These are phyloP conservation scores for Hylaea fasciaria DNA, from an alignment of 2,888 invertebrate species.

Conservation along the genomic window DNA sequence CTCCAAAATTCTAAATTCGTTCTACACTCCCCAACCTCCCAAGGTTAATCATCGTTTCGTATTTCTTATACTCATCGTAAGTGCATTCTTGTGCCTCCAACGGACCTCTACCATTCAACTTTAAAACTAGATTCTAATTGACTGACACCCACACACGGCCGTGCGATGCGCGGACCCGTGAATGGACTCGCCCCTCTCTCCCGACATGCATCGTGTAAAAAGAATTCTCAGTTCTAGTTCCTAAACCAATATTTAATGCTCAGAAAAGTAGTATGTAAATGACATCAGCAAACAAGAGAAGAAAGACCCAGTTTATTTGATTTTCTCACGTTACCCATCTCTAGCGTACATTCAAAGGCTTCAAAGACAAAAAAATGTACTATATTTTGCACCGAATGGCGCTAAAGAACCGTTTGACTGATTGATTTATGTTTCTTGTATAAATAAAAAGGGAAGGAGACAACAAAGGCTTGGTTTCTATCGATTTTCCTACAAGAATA, in stretches of 20 bases:
- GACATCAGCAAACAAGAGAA: slow-evolving; percentile 49
- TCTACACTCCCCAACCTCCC: slow-evolving; percentile 10
- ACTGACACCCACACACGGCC: slow-evolving; percentile 33
- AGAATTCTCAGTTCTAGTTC: slow-evolving; percentile 41
- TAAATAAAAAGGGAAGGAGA: slow-evolving; percentile 27
- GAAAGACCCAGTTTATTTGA: slow-evolving; percentile 50
- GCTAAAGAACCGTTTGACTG: slow-evolving; percentile 33
- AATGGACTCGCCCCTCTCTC: slow-evolving; percentile 33
- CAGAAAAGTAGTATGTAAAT: slow-evolving; percentile 45
- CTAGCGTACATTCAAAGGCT: slow-evolving; percentile 28
- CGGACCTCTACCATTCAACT: slow-evolving; percentile 34
- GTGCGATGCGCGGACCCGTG: slow-evolving; percentile 11
- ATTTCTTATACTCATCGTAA: slow-evolving; percentile 29
- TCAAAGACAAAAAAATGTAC: slow-evolving; percentile 33
- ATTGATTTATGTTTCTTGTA: slow-evolving; percentile 34
- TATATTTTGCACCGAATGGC: slow-evolving; percentile 32
- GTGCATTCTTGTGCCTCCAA: slow-evolving; percentile 34
- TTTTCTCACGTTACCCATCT: slow-evolving; percentile 51
- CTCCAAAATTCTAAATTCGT: slow-evolving; percentile 21
- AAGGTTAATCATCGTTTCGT: slow-evolving; percentile 23
- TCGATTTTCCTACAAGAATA: slow-evolving; percentile 31
- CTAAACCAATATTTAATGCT: slow-evolving; percentile 54
- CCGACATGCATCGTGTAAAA: slow-evolving; percentile 23
- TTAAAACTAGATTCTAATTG: slow-evolving; percentile 39
- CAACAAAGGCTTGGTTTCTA: slow-evolving; percentile 28